Percentiles rank a stretch among this genome's conserved stretches.
Conservation (phyloP, 1,140 invertebrate genomes). For the Drosophila triauraria region DNA sequence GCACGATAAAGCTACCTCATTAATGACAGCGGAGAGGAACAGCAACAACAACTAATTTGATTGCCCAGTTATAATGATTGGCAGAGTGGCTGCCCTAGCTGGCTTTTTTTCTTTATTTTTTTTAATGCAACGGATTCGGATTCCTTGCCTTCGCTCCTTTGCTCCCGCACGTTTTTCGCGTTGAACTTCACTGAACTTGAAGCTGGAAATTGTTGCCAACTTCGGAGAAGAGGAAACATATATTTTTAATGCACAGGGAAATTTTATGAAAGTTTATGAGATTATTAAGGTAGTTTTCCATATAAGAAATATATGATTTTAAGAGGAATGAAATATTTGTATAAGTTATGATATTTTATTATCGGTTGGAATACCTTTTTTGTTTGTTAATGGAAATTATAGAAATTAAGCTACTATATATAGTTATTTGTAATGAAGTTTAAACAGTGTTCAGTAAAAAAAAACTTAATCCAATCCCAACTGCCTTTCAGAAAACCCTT, state of each 20-base stretch:
- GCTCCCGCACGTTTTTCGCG: conserved; percentile 82
- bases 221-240: conserved; percentile 27
- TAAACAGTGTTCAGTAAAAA: too few species aligned
- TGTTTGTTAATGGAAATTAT: too few species aligned
- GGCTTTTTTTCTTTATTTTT: conserved; percentile 5
- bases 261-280: neutral
- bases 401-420: too few species aligned
- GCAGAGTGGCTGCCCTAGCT: conserved; percentile 25
- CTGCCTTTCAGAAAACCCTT: neutral
- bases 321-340: neutral
- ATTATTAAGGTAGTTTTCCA: neutral
- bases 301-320: neutral
- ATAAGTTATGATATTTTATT: too few species aligned
- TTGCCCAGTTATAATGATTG: conserved; percentile 76
- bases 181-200: conserved; percentile 82
- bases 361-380: too few species aligned
- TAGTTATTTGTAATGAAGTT: neutral
- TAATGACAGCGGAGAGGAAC: conserved; percentile 52
- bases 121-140: conserved; percentile 13
- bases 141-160: conserved; percentile 48
- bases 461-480: neutral
- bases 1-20: conserved; percentile 69
- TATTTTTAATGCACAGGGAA: conserved; percentile 26
- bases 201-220: conserved; percentile 63
- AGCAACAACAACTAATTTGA: conserved; percentile 67